Percentiles rank a stretch among this genome's conserved stretches.
These are phyloP conservation scores for Lagria hirta DNA, from an alignment of 2,888 invertebrate genomes.

Conservation along the genomic window DNA sequence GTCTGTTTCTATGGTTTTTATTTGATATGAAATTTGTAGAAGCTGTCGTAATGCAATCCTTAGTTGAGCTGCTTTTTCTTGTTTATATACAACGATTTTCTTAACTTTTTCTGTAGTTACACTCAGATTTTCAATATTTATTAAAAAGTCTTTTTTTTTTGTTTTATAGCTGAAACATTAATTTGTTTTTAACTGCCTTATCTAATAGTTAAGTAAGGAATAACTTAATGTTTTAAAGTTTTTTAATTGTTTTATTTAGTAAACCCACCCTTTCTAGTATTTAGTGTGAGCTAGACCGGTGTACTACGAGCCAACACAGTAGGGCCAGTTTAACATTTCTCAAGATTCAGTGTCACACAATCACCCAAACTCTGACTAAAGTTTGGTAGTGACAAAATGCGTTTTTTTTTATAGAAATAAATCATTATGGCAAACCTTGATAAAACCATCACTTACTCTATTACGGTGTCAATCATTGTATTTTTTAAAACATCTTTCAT, in stretches of 20 bases:
- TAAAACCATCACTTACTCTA: conserved; percentile 40
- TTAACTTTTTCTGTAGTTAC: conserved; percentile 52
- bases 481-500: conserved; percentile 40
- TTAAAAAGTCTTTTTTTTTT: conserved; percentile 55
- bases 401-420: too few species aligned
- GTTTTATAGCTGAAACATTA: conserved; percentile 53
- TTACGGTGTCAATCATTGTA: conserved; percentile 44
- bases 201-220: not conserved
- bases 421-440: not conserved
- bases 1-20: conserved; percentile 1
- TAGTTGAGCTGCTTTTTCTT: conserved; percentile 54
- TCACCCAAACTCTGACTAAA: too few species aligned
- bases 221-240: too few species aligned
- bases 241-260: conserved; percentile 1
- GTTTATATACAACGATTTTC: not conserved
- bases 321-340: too few species aligned
- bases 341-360: too few species aligned
- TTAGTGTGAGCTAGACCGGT: too few species aligned
- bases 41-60: conserved; percentile 54
- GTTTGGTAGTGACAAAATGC: too few species aligned
- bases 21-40: conserved; percentile 5
- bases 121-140: conserved; percentile 54
- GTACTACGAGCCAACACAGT: too few species aligned
- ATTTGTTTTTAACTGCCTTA: not conserved
- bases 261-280: too few species aligned